A percentile compares a stretch with the other conserved stretches of the same genome.
Conservation (phyloP, 2,888 invertebrate genomes). For the Apodemia duryi region DNA sequence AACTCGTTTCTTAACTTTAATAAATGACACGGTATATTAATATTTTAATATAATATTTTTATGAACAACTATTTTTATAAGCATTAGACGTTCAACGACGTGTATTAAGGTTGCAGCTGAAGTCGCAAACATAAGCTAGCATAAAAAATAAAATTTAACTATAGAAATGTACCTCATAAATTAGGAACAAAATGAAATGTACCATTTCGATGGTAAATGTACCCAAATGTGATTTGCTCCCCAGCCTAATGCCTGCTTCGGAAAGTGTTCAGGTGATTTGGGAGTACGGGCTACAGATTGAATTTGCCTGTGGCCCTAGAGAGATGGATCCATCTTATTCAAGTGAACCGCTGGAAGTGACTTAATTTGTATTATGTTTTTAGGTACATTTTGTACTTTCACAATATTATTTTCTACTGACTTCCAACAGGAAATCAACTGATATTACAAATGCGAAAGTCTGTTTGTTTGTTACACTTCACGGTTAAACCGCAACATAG, state of each 20-base stretch:
- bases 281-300: constrained; percentile 71
- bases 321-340: constrained; percentile 47
- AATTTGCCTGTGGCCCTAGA: constrained; percentile 63
- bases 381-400: constrained; percentile 2
- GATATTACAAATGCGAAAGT: too few species aligned
- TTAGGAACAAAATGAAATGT: constrained; percentile 19
- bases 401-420: too few species aligned
- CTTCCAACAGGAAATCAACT: too few species aligned
- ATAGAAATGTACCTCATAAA: constrained; percentile 17
- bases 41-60: background rate
- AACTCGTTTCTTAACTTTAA: too few species aligned
- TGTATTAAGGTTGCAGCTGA: too few species aligned
- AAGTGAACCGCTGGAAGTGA: constrained; percentile 29
- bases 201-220: constrained; percentile 48
- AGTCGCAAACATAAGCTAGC: too few species aligned
- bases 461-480: too few species aligned
- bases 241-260: constrained; percentile 55
- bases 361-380: constrained; percentile 25
- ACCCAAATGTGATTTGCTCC: constrained; percentile 66
- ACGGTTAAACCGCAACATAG: too few species aligned
- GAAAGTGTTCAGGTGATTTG: constrained; percentile 72
- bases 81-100: too few species aligned
- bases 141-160: background rate
- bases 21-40: too few species aligned
- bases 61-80: background rate